These are phyloP conservation scores for Spisula subtruncata DNA, from an alignment of 2,888 invertebrate genomes.

Conservation along the genomic window DNA sequence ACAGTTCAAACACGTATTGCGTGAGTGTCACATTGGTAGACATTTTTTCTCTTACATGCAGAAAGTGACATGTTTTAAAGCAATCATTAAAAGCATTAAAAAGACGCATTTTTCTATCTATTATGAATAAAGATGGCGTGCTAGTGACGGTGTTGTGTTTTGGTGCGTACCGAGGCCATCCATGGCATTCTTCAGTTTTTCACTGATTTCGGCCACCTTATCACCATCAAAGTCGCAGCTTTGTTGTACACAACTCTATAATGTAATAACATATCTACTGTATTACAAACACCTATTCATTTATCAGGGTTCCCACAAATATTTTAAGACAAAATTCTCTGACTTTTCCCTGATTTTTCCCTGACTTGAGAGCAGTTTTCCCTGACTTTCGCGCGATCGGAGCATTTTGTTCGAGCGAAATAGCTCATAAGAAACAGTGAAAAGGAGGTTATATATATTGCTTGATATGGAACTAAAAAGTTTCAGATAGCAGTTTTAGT, in stretches of 20 bases:
- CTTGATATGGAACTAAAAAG: too few relatives aligned
- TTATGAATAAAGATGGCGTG: not conserved
- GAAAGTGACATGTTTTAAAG: not conserved
- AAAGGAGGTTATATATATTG: too few relatives aligned
- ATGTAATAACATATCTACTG: not conserved
- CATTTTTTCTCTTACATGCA: not conserved
- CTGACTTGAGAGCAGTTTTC: too few relatives aligned
- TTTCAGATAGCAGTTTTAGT: too few relatives aligned
- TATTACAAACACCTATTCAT: too few relatives aligned
- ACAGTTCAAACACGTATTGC: too few relatives aligned
- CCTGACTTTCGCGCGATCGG: too few relatives aligned
- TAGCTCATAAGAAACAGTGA: too few relatives aligned
- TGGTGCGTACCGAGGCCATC: conserved; percentile 80
- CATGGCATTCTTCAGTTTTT: conserved; percentile 79
- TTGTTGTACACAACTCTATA: conserved; percentile 35
- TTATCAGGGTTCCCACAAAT: too few relatives aligned
- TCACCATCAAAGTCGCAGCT: conserved; percentile 50
- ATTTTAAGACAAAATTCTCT: too few relatives aligned
- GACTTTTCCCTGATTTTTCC: too few relatives aligned
- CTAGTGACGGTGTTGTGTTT: not conserved
- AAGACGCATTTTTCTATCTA: not conserved
- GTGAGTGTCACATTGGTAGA: not conserved
- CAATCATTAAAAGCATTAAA: not conserved
- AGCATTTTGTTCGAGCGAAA: too few relatives aligned
- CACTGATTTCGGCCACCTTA: conserved; percentile 71